A percentile compares a stretch with the other conserved stretches of the same genome.
Conservation (phyloP, 1,140 invertebrate genomes). For the Scaptomyza hsui region DNA sequence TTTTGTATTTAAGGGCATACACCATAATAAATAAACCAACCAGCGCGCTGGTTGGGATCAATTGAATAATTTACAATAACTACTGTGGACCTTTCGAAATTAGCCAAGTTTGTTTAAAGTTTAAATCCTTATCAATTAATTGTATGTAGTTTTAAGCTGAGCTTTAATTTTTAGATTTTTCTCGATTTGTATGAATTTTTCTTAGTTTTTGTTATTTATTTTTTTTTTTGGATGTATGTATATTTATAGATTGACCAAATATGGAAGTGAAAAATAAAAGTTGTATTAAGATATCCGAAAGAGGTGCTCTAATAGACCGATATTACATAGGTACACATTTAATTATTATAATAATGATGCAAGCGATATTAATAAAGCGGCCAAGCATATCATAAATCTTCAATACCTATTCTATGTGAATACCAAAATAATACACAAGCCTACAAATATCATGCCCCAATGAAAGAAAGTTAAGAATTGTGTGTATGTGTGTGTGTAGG, state of each 20-base stretch:
- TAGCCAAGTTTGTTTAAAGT: conserved; percentile 36
- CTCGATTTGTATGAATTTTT: conserved; percentile 1
- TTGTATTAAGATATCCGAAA: conserved; percentile 1
- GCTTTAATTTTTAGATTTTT: conserved; percentile 43
- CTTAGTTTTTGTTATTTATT: background rate
- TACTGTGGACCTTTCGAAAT: conserved; percentile 75
- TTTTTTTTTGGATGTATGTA: background rate
- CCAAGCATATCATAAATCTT: conserved; percentile 21
- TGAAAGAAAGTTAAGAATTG: background rate
- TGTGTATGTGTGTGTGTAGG: background rate
- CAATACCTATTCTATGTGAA: conserved; percentile 29
- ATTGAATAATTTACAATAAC: conserved; percentile 75
- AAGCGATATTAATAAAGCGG: conserved; percentile 30
- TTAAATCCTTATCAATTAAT: conserved; percentile 36
- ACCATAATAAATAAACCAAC: conserved; percentile 26
- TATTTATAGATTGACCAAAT: conserved; percentile 16
- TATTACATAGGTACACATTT: conserved; percentile 23
- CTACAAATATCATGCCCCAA: conserved; percentile 9
- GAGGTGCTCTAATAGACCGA: conserved; percentile 29
- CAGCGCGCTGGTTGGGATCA: conserved; percentile 44
- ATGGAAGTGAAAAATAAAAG: conserved; percentile 18
- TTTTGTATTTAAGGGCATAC: conserved; percentile 69
- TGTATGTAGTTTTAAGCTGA: conserved; percentile 45
- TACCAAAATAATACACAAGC: conserved; percentile 23
- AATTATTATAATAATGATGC: conserved; percentile 18